phyloP scores from a whole-genome alignment of 2,888 invertebrate species.

The Monoplex corrugatus region DNA sequence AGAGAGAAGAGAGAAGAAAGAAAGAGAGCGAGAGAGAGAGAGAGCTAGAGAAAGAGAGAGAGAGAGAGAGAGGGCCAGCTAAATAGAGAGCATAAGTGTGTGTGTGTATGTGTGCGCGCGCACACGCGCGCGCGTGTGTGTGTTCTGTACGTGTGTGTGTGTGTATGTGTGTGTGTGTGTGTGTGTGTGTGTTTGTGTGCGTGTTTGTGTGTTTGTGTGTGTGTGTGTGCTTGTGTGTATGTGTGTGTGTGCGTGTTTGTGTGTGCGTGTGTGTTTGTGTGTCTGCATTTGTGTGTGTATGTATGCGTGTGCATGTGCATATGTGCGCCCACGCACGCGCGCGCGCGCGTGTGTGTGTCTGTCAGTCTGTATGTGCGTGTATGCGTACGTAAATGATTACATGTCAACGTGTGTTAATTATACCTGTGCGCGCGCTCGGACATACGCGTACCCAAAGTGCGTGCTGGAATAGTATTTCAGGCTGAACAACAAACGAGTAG shows the following conservation, averaged over 20 bases:
- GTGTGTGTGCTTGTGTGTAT: not conserved
- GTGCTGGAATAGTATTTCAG: too few species aligned
- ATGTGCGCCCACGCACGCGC: not conserved
- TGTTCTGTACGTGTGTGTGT: not conserved
- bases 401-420: too few species aligned
- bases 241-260: not conserved
- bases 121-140: not conserved
- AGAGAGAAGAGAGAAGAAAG: too few species aligned
- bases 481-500: too few species aligned
- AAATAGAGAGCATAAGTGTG: not conserved
- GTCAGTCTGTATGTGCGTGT: not conserved
- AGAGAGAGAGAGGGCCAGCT: too few species aligned
- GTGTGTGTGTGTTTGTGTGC: not conserved
- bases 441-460: too few species aligned
- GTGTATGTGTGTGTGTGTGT: slow-evolving; percentile 19
- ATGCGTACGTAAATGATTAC: not conserved
- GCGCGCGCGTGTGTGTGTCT: not conserved
- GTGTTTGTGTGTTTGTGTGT: not conserved
- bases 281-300: not conserved
- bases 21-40: too few species aligned
- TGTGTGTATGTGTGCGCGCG: not conserved
- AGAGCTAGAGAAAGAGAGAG: too few species aligned
- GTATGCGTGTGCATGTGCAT: not conserved
- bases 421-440: too few species aligned
- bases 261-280: not conserved